Percentiles rank a stretch among this genome's conserved stretches.
Evolutionary conservation across 2,888 invertebrate species (phyloP).

Genomic region (Spisula subtruncata): DNA sequence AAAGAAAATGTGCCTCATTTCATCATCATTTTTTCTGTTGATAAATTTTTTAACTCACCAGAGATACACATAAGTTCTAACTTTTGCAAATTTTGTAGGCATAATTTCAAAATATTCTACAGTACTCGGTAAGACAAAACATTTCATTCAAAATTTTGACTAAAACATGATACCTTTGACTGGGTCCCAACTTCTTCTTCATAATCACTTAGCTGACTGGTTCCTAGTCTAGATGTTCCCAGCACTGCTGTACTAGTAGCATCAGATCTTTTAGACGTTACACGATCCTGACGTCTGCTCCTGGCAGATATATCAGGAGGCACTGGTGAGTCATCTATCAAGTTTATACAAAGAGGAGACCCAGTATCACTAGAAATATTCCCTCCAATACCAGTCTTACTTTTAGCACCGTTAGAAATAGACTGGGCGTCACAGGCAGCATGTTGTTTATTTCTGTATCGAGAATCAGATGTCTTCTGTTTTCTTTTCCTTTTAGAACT

Average conservation of each 20-base stretch:
- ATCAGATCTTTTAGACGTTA: neutral
- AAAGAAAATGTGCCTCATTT: no score
- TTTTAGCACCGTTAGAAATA: neutral
- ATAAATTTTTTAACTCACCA: no score
- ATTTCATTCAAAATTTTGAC: no score
- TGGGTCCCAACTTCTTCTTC: neutral
- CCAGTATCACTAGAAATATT: neutral
- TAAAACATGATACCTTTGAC: neutral
- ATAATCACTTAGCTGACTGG: neutral
- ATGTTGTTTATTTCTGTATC: neutral
- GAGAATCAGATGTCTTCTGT: neutral
- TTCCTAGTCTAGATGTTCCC: neutral
- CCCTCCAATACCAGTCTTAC: neutral
- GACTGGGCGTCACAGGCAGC: neutral
- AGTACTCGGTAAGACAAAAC: no score
- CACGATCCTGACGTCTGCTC: neutral
- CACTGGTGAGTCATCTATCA: neutral
- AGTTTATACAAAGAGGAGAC: neutral
- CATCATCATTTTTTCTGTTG: no score
- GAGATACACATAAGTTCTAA: no score
- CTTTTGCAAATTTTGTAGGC: no score
- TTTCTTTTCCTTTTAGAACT: slow-evolving; percentile 25
- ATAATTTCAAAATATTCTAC: no score
- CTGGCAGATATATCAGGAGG: neutral
- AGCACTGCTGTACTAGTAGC: neutral